Base-by-base conservation (phyloP, 2,888 invertebrate species). In the Xylophagus ater region DNA sequence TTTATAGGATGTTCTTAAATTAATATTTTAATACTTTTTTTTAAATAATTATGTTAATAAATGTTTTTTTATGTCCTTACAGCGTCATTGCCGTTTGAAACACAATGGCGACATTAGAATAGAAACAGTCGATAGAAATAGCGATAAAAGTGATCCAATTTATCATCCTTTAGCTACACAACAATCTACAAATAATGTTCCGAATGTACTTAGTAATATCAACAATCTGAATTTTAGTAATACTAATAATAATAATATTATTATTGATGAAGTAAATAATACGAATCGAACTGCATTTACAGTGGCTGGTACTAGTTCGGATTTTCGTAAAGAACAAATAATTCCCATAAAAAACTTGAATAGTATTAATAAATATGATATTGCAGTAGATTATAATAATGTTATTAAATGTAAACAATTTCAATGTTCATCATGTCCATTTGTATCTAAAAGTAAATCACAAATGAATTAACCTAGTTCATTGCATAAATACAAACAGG, bases 401-500 rank as follows among this genome's bases (percentile, higher is more conserved):
- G 36, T 36, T 9, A 34, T 24, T 25, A 67, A 63, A 51, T 65
- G 65, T 4, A 83, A 84, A 54, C 73, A 82, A 44, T 84, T 85
- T 59, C 74, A 74, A 55, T 90, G 89, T 56, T 72, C 74, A 4
- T 74, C 78, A 39, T 89, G 89, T 59, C 87, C 89, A 0, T 88
- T 85, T 57, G 81, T 81, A 48, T 84, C 84, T 25, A 85, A 86
- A 56, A 84, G 83, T 58, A 85, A 84, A 59, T 84, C 84, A 18
- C 87, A 88, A 60, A 86, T 78, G 61, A 74, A 81, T 56, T 86
- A 88, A 57, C 89, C 89, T 56, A 84, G 84, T 55, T 86, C 87
- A 55, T 81, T 88, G 57, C 90, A 90, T 56, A 63, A 63, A 21
- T 40, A 21, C 28, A 42, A 41, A 14, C 59, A 61, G 21, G 60